Evolutionary conservation across 2,797 vertebrate genomes (phyloP).

Genomic region (Peromyscus aztecus): DNA sequence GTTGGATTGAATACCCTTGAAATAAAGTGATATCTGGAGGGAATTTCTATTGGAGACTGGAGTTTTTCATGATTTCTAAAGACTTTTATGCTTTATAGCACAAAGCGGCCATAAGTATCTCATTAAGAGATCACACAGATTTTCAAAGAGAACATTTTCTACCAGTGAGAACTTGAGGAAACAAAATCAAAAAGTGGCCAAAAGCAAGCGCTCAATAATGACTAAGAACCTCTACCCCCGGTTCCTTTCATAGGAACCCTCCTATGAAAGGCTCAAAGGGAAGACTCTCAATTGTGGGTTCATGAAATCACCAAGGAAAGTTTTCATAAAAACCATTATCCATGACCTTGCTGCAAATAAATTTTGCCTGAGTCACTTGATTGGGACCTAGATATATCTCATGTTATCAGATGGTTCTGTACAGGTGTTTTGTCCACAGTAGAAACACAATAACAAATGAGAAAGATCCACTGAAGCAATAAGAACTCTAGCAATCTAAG

Average conservation of each 20-base stretch:
- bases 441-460: neutral
- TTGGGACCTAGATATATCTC: neutral
- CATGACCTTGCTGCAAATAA: neutral
- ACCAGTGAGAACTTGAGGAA: neutral
- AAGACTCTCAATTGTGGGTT: neutral
- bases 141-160: neutral
- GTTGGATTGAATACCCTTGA: neutral
- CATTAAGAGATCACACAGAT: neutral
- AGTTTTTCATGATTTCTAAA: neutral
- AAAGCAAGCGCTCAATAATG: neutral
- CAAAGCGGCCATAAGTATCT: neutral
- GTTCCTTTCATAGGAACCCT: neutral
- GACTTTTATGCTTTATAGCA: neutral
- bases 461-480: neutral
- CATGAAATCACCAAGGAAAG: neutral
- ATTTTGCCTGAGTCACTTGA: neutral
- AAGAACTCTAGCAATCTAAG: neutral
- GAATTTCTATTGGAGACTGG: neutral
- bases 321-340: neutral
- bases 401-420: neutral
- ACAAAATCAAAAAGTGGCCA: neutral
- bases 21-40: neutral
- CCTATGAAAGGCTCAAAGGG: neutral
- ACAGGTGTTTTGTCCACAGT: neutral
- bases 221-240: neutral